Percentiles rank a stretch among this genome's conserved stretches.
Conservation (phyloP, 2,888 invertebrate species). For the Lasioglossum zephyrum region DNA sequence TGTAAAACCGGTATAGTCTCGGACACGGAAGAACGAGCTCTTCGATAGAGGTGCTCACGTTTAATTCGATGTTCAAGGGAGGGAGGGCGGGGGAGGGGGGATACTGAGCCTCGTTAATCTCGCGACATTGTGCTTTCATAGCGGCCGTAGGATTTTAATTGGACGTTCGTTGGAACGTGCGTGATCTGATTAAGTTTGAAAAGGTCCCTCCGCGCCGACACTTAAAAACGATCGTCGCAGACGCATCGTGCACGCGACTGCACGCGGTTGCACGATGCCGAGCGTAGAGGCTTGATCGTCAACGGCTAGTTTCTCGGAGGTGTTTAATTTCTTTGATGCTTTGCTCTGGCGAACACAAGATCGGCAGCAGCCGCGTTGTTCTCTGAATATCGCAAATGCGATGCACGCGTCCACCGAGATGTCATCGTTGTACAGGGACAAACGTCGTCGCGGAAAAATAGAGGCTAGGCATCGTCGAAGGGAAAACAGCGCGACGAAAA, state of each 20-base stretch:
- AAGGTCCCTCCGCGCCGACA: not conserved
- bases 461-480: not conserved
- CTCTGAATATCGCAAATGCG: not conserved
- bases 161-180: conserved; percentile 2
- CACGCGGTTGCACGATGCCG: not conserved
- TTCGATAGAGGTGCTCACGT: not conserved
- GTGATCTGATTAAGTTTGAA: not conserved
- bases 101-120: not conserved
- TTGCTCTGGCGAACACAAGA: not conserved
- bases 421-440: not conserved
- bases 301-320: not conserved
- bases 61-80: not conserved
- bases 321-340: not conserved
- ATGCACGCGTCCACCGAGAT: not conserved
- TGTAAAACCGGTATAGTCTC: not conserved
- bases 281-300: not conserved
- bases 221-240: not conserved
- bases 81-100: not conserved
- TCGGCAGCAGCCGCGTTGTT: not conserved
- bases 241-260: not conserved
- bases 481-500: conserved; percentile 2
- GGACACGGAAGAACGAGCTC: not conserved
- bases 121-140: not conserved
- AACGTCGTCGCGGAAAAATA: not conserved
- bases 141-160: conserved; percentile 4